Base-by-base conservation (phyloP, 2,113 vertebrate species). In the Nothoprocta perdicaria region DNA sequence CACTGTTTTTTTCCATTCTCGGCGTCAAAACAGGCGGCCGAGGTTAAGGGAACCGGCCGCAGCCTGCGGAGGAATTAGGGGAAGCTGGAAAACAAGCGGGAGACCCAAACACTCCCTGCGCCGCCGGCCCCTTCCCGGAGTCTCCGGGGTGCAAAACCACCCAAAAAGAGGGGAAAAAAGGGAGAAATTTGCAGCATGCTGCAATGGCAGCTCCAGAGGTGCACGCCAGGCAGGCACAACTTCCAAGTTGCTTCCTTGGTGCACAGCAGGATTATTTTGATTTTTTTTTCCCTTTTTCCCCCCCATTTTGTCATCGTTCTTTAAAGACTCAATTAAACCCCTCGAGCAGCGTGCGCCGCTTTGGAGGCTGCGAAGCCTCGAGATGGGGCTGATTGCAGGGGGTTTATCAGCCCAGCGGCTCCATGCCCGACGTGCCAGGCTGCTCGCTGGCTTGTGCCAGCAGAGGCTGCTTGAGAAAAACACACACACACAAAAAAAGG, bases 11-110 rank as follows among this genome's bases (percentile, higher is more conserved):
- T 48, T 48, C 46, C 46, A 48, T 22, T 48, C 46, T 48, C 46
- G 18, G 46, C 21, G 10, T 22, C 46, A 26, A 45, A 53, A 65
- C 24, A 65, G 26, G 50, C 45, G 1, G 6, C 2, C 6, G 10
- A 14, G 38, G 38, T n/a, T 2, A 5, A 62, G 9, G 2, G 26
- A 68, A 83, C 13, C 23, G 7, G 0, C 3, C 1, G 19, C 0
- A 8, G 22, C 21, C 60, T 13, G 40, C 6, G 14, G 69, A 53
- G 35, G 14, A 19, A 35, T 29, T 21, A 0, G 12, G 27, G 10
- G 19, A 46, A 22, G n/a, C 46, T 48, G 46, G 46, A 48, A 48
- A 48, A 62, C 9, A 1, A 52, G 5, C 10, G 1, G 4, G 1
- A 46, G 26, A 18, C 31, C 10, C 1, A 10, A 3, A 10, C 1